phyloP scores from a whole-genome alignment of 1,140 invertebrate genomes.

The Pseudoatta argentina region DNA sequence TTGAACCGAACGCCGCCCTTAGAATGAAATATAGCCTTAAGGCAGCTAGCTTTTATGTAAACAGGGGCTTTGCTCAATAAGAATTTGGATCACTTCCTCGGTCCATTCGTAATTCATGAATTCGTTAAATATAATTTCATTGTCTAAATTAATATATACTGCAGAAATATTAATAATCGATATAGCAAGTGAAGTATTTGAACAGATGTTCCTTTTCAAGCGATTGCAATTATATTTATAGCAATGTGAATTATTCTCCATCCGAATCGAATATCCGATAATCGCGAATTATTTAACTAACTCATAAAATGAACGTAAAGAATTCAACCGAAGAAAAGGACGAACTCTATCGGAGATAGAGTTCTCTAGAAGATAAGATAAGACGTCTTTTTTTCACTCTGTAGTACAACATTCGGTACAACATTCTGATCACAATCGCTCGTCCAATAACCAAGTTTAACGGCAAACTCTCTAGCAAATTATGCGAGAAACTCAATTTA shows the following conservation, averaged over 20 bases:
- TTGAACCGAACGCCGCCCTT: neutral
- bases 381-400: neutral
- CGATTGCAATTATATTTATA: conserved; percentile 4
- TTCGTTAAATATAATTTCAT: neutral
- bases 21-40: conserved; percentile 1
- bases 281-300: conserved; percentile 9
- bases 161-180: neutral
- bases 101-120: neutral
- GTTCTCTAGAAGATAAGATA: neutral
- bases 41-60: conserved; percentile 10
- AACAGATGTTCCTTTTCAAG: neutral
- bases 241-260: neutral
- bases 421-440: conserved; percentile 18
- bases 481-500: conserved; percentile 59
- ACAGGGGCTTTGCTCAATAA: neutral
- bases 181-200: neutral
- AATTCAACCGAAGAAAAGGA: neutral
- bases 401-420: neutral
- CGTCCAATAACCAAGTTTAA: conserved; percentile 25
- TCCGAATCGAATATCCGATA: neutral
- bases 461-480: conserved; percentile 29
- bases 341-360: neutral
- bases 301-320: neutral
- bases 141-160: neutral
- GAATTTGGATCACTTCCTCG: neutral